Conservation (phyloP, 2,113 vertebrate species). For the Limnothrissa miodon region DNA sequence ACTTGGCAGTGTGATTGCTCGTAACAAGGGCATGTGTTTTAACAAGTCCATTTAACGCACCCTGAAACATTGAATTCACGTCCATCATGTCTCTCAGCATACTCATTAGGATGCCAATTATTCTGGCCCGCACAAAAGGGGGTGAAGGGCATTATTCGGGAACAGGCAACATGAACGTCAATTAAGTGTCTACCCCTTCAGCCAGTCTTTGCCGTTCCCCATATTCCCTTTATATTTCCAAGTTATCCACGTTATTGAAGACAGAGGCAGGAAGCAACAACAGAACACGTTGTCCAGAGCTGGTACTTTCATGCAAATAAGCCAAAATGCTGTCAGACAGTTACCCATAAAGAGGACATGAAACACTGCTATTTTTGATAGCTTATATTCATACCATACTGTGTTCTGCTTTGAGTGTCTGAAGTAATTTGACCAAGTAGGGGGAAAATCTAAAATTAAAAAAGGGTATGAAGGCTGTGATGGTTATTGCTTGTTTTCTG, state of each 20-base stretch:
- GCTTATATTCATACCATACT: too few relatives aligned
- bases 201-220: not conserved
- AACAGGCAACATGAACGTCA: not conserved
- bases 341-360: not conserved
- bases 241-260: not conserved
- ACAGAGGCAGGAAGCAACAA: not conserved
- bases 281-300: not conserved
- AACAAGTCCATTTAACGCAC: not conserved
- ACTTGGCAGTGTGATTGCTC: not conserved
- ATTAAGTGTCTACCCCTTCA: not conserved
- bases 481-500: too few relatives aligned
- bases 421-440: too few relatives aligned
- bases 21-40: not conserved
- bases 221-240: not conserved
- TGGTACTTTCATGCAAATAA: not conserved
- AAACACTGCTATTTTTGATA: too few relatives aligned
- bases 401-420: too few relatives aligned
- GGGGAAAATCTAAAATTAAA: too few relatives aligned
- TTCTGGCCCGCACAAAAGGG: not conserved
- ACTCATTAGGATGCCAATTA: not conserved
- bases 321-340: not conserved
- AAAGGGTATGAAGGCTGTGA: too few relatives aligned
- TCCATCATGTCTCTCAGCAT: not conserved
- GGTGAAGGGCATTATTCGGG: conserved; percentile 1
- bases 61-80: not conserved